Evolutionary conservation across 1,140 invertebrate genomes (phyloP).

Genomic region (Medauroidea extradentata): DNA sequence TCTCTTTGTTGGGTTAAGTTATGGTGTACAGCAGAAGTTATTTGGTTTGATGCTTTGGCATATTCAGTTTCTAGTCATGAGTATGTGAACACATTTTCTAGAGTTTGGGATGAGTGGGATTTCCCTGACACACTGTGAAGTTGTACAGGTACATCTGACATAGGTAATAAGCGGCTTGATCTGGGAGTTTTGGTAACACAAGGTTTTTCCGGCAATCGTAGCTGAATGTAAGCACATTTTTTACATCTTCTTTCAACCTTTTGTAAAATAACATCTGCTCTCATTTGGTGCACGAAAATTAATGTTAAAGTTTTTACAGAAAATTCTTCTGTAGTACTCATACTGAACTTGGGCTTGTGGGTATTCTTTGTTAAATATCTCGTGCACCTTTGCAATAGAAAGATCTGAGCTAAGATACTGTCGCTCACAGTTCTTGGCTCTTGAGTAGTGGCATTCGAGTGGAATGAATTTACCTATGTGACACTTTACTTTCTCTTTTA

Average conservation of each 20-base stretch:
- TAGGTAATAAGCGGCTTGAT: not conserved
- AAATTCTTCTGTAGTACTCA: slow-evolving; percentile 1
- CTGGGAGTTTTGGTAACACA: too few species aligned
- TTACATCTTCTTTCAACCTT: slow-evolving; percentile 1
- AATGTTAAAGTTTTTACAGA: not conserved
- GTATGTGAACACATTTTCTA: not conserved
- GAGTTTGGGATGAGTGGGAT: too few species aligned
- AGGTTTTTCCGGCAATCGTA: not conserved
- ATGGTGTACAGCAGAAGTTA: not conserved
- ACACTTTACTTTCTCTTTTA: not conserved
- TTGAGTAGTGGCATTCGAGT: not conserved
- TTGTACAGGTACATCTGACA: not conserved
- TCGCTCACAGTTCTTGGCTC: too few species aligned
- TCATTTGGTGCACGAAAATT: not conserved
- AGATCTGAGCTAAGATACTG: not conserved
- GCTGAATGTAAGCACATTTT: not conserved
- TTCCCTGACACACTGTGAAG: too few species aligned
- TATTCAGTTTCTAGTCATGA: not conserved
- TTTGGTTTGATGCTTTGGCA: slow-evolving; percentile 1
- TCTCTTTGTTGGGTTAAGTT: not conserved
- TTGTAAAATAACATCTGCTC: not conserved
- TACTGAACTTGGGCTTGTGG: not conserved
- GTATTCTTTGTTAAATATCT: slow-evolving; percentile 1
- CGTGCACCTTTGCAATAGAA: not conserved
- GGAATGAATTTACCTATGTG: too few species aligned